These are phyloP conservation scores for Caenorhabditis tropicalis DNA, from an alignment of 1,140 invertebrate species.

Conservation along the genomic window DNA sequence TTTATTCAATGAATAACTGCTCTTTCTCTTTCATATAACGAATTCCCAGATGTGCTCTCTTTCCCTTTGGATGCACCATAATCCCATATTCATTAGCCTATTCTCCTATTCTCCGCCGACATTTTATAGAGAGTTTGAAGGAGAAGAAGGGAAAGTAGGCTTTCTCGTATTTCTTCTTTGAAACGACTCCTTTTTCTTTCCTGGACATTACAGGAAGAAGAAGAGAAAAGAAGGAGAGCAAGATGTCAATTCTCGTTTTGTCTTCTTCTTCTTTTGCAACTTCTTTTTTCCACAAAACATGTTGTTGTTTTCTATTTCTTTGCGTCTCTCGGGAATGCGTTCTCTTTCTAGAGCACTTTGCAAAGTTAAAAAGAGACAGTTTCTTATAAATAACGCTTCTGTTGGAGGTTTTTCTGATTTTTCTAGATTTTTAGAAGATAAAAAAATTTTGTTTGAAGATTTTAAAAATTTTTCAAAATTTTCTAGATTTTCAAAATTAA, in stretches of 20 bases:
- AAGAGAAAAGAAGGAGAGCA: not conserved
- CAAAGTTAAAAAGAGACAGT: too few relatives aligned
- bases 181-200: not conserved
- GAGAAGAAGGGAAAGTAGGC: not conserved
- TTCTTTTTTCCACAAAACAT: too few relatives aligned
- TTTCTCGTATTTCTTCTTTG: not conserved
- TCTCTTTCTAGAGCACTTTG: too few relatives aligned
- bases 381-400: too few relatives aligned
- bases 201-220: not conserved
- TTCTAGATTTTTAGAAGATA: too few relatives aligned
- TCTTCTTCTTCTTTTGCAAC: too few relatives aligned
- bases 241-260: not conserved
- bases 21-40: not conserved
- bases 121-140: not conserved
- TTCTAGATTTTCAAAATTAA: too few relatives aligned
- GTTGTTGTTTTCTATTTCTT: too few relatives aligned
- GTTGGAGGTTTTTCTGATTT: too few relatives aligned
- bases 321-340: too few relatives aligned
- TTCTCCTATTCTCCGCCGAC: not conserved
- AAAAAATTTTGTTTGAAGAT: too few relatives aligned
- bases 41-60: not conserved
- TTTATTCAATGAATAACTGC: not conserved
- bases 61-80: not conserved
- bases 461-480: too few relatives aligned
- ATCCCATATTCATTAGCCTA: conserved; percentile 6